A percentile compares a stretch with the other conserved stretches of the same genome.
phyloP scores from a whole-genome alignment of 2,797 vertebrate genomes.

The Epinephelus coioides region DNA sequence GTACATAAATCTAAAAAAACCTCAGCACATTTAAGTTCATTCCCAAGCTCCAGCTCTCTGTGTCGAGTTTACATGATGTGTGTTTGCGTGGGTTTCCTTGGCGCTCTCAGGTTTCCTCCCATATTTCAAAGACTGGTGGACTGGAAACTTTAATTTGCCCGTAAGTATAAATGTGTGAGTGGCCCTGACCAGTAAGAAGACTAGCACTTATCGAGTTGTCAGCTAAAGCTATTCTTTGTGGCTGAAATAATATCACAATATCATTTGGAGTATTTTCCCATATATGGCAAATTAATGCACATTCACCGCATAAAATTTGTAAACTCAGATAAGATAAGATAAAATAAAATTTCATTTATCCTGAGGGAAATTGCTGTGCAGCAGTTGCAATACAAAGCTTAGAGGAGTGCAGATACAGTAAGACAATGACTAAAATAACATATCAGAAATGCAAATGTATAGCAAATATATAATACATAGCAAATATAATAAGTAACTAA shows the following conservation, averaged over 20 bases:
- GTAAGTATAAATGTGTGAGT: background rate
- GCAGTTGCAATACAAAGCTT: background rate
- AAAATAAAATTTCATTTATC: too few relatives aligned
- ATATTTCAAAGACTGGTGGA: conserved; percentile 30
- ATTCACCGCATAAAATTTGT: too few relatives aligned
- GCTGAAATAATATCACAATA: background rate
- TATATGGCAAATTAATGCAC: background rate
- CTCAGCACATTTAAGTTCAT: background rate
- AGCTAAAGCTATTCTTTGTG: background rate
- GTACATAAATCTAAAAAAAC: conserved; percentile 28
- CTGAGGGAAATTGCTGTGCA: too few relatives aligned
- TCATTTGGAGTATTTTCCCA: background rate
- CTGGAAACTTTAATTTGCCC: conserved; percentile 11
- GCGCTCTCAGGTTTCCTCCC: conserved; percentile 28
- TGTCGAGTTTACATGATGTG: conserved; percentile 7
- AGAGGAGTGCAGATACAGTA: too few relatives aligned
- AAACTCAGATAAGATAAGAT: too few relatives aligned
- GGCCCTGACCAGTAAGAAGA: background rate
- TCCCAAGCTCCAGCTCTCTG: background rate
- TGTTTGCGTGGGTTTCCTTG: conserved; percentile 38
- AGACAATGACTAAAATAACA: too few relatives aligned
- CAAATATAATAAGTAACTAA: too few relatives aligned
- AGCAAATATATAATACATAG: too few relatives aligned
- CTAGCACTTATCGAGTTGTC: background rate
- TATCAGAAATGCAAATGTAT: too few relatives aligned